Conservation (phyloP, 2,113 vertebrate genomes). For the Alaudala cheleensis region DNA sequence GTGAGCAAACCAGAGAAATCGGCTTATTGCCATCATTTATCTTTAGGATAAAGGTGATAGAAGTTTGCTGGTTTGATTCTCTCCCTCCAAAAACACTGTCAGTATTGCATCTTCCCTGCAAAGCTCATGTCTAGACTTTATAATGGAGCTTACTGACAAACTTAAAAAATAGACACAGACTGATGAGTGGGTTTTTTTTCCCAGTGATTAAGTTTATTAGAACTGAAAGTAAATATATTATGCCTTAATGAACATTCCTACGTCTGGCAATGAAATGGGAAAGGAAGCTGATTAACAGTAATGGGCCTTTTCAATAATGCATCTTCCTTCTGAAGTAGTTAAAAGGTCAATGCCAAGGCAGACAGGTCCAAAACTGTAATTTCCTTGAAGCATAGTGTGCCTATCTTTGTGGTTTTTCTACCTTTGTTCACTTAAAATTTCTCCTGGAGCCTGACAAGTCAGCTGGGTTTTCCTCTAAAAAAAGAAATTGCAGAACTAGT, state of each 20-base stretch:
- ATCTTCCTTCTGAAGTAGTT: slow-evolving; percentile 52
- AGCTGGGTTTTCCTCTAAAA: neutral
- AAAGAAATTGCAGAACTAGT: neutral
- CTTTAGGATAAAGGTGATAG: slow-evolving; percentile 53
- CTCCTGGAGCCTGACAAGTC: neutral
- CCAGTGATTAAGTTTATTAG: slow-evolving; percentile 63
- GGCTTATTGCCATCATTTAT: slow-evolving; percentile 57
- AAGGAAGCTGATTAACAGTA: slow-evolving; percentile 67
- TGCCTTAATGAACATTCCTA: slow-evolving; percentile 61
- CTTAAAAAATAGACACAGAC: slow-evolving; percentile 44
- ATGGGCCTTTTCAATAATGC: slow-evolving; percentile 62
- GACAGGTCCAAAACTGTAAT: neutral
- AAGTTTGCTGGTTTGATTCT: slow-evolving; percentile 42
- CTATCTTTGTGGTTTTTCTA: neutral
- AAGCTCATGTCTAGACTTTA: slow-evolving; percentile 56
- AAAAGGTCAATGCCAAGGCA: slow-evolving; percentile 45
- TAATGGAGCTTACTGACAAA: slow-evolving; percentile 52
- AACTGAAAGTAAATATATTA: slow-evolving; percentile 70
- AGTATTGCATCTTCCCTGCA: neutral
- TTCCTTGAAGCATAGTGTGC: neutral
- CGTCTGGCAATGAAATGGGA: slow-evolving; percentile 36
- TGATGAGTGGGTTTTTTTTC: neutral
- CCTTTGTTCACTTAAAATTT: neutral
- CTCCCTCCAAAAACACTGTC: slow-evolving; percentile 1
- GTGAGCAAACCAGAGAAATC: slow-evolving; percentile 42